These are phyloP conservation scores for Bellardia bayeri DNA, from an alignment of 2,888 invertebrate species.

Conservation along the genomic window DNA sequence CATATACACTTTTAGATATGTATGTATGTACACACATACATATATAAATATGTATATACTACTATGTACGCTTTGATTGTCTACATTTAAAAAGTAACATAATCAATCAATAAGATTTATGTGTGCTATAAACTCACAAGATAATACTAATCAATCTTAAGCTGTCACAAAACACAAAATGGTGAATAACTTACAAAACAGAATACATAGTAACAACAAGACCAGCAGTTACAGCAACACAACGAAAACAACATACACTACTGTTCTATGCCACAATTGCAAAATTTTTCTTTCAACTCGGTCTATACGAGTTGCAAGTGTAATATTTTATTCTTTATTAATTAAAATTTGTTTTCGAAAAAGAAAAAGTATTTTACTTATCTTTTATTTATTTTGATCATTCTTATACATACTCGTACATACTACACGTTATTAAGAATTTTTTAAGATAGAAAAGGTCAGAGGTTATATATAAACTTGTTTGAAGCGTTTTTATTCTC, in stretches of 20 bases:
- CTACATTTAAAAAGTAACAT: constrained; percentile 75
- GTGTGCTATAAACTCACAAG: constrained; percentile 79
- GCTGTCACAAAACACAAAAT: constrained; percentile 75
- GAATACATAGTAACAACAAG: constrained; percentile 11
- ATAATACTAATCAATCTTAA: constrained; percentile 83
- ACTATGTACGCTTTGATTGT: constrained; percentile 38
- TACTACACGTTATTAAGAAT: neutral
- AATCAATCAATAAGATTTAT: constrained; percentile 84
- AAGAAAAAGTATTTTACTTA: constrained; percentile 39
- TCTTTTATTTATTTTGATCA: neutral
- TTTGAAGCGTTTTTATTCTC: neutral
- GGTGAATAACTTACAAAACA: constrained; percentile 63
- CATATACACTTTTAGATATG: no score
- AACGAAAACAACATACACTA: constrained; percentile 3
- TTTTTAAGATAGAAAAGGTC: constrained; percentile 53
- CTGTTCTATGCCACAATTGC: constrained; percentile 19
- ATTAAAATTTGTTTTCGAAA: constrained; percentile 43
- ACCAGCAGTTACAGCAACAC: constrained; percentile 21
- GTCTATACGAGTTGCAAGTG: constrained; percentile 38
- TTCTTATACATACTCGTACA: neutral
- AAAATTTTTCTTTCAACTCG: constrained; percentile 27
- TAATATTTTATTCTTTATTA: constrained; percentile 53
- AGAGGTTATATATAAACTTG: constrained; percentile 15
- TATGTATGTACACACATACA: neutral
- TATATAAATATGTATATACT: neutral